Base-by-base conservation (phyloP, 2,113 vertebrate species). In the Ahaetulla prasina region DNA sequence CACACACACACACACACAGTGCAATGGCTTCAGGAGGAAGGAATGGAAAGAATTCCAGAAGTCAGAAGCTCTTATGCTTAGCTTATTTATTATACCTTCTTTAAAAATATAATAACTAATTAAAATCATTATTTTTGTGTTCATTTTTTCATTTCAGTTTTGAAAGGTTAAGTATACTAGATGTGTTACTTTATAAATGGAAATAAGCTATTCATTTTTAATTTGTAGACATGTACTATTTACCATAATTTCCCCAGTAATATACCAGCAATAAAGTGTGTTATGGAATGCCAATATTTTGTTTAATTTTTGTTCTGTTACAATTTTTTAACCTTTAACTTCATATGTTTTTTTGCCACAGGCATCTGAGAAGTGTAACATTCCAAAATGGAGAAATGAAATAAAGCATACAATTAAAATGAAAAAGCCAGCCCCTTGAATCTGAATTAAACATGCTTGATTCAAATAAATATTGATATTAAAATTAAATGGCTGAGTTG, bases 401-500 rank as follows among this genome's bases (percentile, higher is more conserved):
- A n/a, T 25, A 45, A 52, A 94, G 94, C 86, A 57, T 39, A 52
- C 89, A 96, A 92, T 86, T 95, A 96, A 96, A 91, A 94, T 92
- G 25, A 93, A 95, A 11, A 22, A 55, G 63, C 50, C 87, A 92
- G 63, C 0, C 0, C 94, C 89, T 23, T 45, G 39, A 94, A 92
- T n/a, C 35, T 49, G 2, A 0, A n/a, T 86, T 95, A 91, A 49
- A 54, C 92, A 88, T 1, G 74, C 85, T 92, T 90, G 6, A 91
- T 84, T 93, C 96, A 90, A 94, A 90, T 89, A 94, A 55, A 12
- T 2, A 0, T 50, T 88, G 91, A 92, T 55, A 88, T 23, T 43
- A 50, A 95, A 92, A 90, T 25, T 50, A 90, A 89, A 89, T n/a
- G 94, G 92, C 90, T 7, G 87, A 57, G 20, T 55, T 35, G 68